Base-by-base conservation (phyloP, 2,888 invertebrate species). In the Eupithecia vulgata region DNA sequence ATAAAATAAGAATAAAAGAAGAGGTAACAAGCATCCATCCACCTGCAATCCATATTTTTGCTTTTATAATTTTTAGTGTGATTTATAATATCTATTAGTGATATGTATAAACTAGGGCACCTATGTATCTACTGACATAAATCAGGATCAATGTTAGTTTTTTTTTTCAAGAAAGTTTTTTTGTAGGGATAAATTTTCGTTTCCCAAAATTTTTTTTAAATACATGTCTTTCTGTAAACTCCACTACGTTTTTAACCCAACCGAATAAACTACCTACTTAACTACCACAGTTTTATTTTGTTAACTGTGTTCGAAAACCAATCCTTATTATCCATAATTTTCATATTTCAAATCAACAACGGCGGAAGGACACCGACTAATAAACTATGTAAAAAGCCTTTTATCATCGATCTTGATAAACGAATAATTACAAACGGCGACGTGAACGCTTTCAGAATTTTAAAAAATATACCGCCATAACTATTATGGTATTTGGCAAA, bases 391-490 rank as follows among this genome's bases (percentile, higher is more conserved):
- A 87, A 87, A 84, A 84, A 86, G 77, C 72, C 59, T 77, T 72
- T 89, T 92, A 93, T 94, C 93, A 87, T 84, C 86, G 87, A 94
- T 94, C 94, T 88, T 86, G 93, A 94, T 93, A 94, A 87, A 85
- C 79, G 78, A 79, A 83, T 93, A 93, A 94, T 93, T 94, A 90
- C 89, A 84, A 89, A 88, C 90, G 88, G 85, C 88, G 82, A 85
- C 85, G 82, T 85, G 85, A 91, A 91, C 87, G 85, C 88, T 89
- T 88, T 88, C 85, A 84, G 86, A 87, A 89, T 87, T 83, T 87
- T 84, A 87, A 89, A 89, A 90, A 90, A 86, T 79, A 75, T 76
- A 73, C 87, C 87, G 89, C 91, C 92, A 92, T 87, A 85, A 87
- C 89, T 87, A 91, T 91, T 90, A 90, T 86, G 81, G 89, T 87